Evolutionary conservation across 1,140 invertebrate species (phyloP).

Genomic region (Grapholita molesta): DNA sequence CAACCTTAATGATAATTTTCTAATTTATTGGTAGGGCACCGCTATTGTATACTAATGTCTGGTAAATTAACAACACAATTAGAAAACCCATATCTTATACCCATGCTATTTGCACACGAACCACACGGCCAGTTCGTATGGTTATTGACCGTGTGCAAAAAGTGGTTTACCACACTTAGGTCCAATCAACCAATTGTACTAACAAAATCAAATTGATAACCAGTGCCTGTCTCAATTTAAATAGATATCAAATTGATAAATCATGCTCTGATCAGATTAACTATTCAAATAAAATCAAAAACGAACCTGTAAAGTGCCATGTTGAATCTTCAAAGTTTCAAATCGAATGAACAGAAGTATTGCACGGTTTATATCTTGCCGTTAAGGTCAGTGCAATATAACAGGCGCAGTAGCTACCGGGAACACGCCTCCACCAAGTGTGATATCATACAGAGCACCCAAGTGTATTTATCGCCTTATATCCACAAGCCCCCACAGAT

Average conservation of each 20-base stretch:
- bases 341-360: background rate
- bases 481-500: slow-evolving; percentile 61
- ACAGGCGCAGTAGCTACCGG: slow-evolving; percentile 52
- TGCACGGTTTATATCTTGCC: slow-evolving; percentile 19
- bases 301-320: slow-evolving; percentile 12
- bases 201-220: background rate
- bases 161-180: background rate
- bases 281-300: background rate
- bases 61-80: background rate
- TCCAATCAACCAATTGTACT: background rate
- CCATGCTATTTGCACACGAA: background rate
- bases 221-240: background rate
- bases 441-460: slow-evolving; percentile 66
- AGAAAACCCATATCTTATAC: background rate
- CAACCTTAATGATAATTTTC: no score
- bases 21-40: background rate
- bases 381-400: slow-evolving; percentile 48
- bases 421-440: slow-evolving; percentile 66
- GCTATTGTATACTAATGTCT: background rate
- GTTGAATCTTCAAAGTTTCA: background rate
- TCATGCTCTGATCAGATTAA: no score
- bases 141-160: slow-evolving; percentile 1
- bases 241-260: no score
- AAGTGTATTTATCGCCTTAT: slow-evolving; percentile 66
- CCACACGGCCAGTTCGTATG: background rate